Conservation (phyloP, 2,888 invertebrate species). For the Bedellia somnulentella region DNA sequence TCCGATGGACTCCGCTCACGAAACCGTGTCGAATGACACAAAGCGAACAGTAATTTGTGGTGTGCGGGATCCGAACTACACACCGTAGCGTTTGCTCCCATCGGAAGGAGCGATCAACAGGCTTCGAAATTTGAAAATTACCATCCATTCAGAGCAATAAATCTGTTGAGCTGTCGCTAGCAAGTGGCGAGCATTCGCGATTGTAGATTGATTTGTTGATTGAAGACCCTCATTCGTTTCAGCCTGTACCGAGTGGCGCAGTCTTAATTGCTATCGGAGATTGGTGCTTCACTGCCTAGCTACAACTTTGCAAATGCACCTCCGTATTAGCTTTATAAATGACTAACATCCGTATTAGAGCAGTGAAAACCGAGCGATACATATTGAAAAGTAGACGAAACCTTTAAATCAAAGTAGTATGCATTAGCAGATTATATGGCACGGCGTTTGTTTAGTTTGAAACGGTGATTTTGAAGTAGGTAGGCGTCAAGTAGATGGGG, state of each 20-base stretch:
- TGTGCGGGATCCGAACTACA: no score
- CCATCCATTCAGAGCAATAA: slow-evolving; percentile 45
- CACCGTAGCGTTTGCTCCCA: no score
- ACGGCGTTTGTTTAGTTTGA: no score
- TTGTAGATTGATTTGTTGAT: slow-evolving; percentile 60
- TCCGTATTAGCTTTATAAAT: slow-evolving; percentile 4
- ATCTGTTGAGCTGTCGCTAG: slow-evolving; percentile 52
- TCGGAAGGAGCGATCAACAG: slow-evolving; percentile 41
- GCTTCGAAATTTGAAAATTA: slow-evolving; percentile 52
- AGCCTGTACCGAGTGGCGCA: slow-evolving; percentile 35
- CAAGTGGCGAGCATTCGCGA: slow-evolving; percentile 54
- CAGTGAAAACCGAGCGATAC: no score
- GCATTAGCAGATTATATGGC: no score
- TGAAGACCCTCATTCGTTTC: slow-evolving; percentile 56
- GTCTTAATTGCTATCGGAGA: slow-evolving; percentile 55
- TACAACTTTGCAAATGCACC: slow-evolving; percentile 4
- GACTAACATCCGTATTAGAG: no score
- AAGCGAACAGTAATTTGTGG: slow-evolving; percentile 11
- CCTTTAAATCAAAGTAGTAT: no score
- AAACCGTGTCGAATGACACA: not conserved
- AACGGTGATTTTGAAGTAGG: no score
- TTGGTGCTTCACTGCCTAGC: slow-evolving; percentile 19
- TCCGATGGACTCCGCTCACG: no score
- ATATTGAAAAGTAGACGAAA: no score
- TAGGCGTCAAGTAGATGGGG: no score